Evolutionary conservation across 2,888 invertebrate species (phyloP).

Genomic region (Fragum sueziense): DNA sequence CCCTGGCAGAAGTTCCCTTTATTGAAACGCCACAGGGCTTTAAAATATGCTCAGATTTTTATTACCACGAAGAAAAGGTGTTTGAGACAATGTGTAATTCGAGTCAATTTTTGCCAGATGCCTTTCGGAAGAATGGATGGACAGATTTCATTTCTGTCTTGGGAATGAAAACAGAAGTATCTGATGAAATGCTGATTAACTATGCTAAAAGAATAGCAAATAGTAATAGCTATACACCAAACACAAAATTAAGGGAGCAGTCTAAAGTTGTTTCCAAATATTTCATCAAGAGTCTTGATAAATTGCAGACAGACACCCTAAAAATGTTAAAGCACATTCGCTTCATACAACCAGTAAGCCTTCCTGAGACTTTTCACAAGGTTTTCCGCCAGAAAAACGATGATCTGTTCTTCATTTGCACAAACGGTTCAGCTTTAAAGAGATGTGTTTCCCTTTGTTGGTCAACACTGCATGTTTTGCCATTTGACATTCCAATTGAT

Average conservation of each 20-base stretch:
- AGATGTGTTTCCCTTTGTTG: slow-evolving; percentile 25
- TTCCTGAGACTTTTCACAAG: background rate
- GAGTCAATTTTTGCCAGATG: background rate
- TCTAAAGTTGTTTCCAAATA: background rate
- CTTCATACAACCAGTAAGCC: background rate
- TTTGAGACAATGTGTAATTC: slow-evolving; percentile 23
- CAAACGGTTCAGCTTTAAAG: slow-evolving; percentile 10
- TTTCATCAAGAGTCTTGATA: background rate
- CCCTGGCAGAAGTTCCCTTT: background rate
- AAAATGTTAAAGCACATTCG: background rate
- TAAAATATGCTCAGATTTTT: slow-evolving; percentile 31
- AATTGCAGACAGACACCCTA: background rate
- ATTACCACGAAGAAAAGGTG: slow-evolving; percentile 4
- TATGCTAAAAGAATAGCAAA: slow-evolving; percentile 45
- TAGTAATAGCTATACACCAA: background rate
- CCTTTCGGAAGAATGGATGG: background rate
- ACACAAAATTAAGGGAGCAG: background rate
- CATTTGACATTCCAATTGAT: background rate
- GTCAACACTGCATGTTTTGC: slow-evolving; percentile 44
- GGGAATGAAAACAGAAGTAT: slow-evolving; percentile 43
- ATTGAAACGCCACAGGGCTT: slow-evolving; percentile 6
- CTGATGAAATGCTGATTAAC: slow-evolving; percentile 37
- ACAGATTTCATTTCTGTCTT: slow-evolving; percentile 33
- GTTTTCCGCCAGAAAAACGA: background rate
- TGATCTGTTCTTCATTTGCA: background rate